phyloP scores from a whole-genome alignment of 2,113 vertebrate species.

The Burhinus oedicnemus region DNA sequence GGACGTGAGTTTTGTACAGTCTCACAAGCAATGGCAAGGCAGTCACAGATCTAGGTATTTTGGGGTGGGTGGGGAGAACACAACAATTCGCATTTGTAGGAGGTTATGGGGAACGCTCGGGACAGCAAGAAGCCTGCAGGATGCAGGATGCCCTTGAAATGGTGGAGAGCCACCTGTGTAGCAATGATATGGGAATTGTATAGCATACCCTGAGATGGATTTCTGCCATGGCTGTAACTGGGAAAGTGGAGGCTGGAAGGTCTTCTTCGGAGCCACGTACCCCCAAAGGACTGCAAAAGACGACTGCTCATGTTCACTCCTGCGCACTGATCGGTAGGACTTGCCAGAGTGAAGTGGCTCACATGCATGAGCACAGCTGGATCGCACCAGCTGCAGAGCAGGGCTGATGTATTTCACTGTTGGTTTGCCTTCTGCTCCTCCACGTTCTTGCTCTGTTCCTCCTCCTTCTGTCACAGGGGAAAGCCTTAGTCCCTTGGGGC shows the following conservation, averaged over 20 bases:
- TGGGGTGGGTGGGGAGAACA: not conserved
- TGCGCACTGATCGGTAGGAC: fast-evolving
- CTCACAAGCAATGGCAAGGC: not conserved
- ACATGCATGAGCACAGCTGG: not conserved
- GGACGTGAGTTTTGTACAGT: not conserved
- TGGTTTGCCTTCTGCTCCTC: not conserved
- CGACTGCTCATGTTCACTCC: not conserved
- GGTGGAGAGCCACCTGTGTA: not conserved
- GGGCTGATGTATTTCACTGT: not conserved
- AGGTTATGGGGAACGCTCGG: not conserved
- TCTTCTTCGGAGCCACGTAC: fast-evolving
- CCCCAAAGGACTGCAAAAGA: not conserved
- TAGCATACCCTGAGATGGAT: not conserved
- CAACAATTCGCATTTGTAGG: not conserved
- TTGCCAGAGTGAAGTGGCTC: not conserved
- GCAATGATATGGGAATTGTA: not conserved
- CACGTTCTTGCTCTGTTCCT: not conserved
- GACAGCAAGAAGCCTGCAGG: not conserved
- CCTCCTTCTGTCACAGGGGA: fast-evolving
- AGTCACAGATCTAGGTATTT: not conserved
- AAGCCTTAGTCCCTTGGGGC: not conserved
- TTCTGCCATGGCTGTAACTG: not conserved
- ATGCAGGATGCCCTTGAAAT: not conserved
- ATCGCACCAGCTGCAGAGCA: not conserved
- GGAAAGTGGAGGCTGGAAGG: not conserved